phyloP scores from a whole-genome alignment of 2,888 invertebrate species.

The Eupelmus urozonus region DNA sequence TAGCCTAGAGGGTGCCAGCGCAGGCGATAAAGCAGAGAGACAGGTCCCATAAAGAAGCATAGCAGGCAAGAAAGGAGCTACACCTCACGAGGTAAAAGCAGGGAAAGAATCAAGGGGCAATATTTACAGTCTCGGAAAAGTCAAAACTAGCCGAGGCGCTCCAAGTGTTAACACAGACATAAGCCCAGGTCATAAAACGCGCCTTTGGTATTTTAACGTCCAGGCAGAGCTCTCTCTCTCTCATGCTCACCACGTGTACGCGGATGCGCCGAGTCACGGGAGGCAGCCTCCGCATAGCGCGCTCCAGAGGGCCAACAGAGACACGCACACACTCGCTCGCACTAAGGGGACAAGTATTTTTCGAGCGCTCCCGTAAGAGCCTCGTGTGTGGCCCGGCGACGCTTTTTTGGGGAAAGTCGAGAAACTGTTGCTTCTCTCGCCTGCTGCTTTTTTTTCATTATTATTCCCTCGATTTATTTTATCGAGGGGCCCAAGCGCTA shows the following conservation, averaged over 20 bases:
- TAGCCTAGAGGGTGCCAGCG: too few species aligned
- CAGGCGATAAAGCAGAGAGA: too few species aligned
- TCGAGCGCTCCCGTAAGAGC: constrained; percentile 46
- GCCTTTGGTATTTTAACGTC: constrained; percentile 36
- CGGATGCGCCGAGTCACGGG: constrained; percentile 36
- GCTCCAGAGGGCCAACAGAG: too few species aligned
- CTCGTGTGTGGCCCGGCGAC: constrained; percentile 40
- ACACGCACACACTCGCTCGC: not conserved
- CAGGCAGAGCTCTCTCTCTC: not conserved
- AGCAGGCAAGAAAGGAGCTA: too few species aligned
- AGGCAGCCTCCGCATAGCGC: constrained; percentile 29
- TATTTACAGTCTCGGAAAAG: constrained; percentile 33
- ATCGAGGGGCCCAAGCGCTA: constrained; percentile 8
- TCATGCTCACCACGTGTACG: constrained; percentile 15
- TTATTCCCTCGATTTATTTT: constrained; percentile 19
- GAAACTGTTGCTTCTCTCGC: not conserved
- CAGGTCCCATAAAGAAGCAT: too few species aligned
- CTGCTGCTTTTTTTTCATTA: not conserved
- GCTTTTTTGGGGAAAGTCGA: constrained; percentile 37
- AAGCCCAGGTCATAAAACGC: constrained; percentile 25
- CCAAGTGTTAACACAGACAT: constrained; percentile 46
- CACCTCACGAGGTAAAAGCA: not conserved
- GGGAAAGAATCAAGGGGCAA: not conserved
- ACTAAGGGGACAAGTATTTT: constrained; percentile 24
- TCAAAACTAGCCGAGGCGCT: constrained; percentile 41